phyloP scores from a whole-genome alignment of 2,113 vertebrate genomes.

The rat (Rattus norvegicus) region GRCr8 NC_086034.1:31354501-31355000 shows the following conservation, averaged over 20 bases:
- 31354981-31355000: too few species aligned
- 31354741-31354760: background rate
- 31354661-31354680: background rate
- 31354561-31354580: background rate
- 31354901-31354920: background rate
- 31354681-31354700: background rate
- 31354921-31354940: background rate
- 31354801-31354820: accelerated
- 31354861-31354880: background rate
- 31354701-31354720: accelerated
- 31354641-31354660: background rate
- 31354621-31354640: background rate
- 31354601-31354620: background rate
- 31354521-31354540: background rate
- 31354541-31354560: background rate
- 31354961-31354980: too few species aligned
- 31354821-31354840: background rate
- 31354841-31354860: background rate
- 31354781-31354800: background rate
- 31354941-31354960: too few species aligned
- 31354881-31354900: too few species aligned
- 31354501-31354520: background rate
- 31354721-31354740: background rate
- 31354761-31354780: background rate
- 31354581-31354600: too few species aligned